Evolutionary conservation across 2,113 vertebrate genomes (phyloP), one percentile per base, ranked within the genome.

Genomic region (Orycteropus afer): DNA sequence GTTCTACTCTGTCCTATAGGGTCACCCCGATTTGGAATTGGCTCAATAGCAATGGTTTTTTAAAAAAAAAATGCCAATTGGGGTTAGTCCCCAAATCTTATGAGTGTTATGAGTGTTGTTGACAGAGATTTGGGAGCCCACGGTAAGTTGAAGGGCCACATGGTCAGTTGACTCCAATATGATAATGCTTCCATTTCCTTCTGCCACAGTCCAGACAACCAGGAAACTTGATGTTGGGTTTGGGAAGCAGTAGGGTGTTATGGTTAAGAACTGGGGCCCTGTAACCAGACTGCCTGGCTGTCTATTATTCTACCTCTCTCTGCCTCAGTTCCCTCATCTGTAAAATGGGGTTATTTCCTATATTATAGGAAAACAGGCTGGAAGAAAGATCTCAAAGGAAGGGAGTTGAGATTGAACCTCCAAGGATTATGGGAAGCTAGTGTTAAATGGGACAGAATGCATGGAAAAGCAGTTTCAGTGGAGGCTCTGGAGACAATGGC

Each of bases 81-180:
- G 18, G 6, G 17, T 69, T n/a, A 17, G 32, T 14, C 67, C 23
- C 67, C 67, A 69, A 69, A 69, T 69, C n/a, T 69, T 69, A 69
- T n/a, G 34, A 18, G 67, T 69, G 67, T 69, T 69, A 69, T n/a
- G 34, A 18, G 67, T 69, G 67, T 7, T 69, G 67, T 69, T 69
- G n/a, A 69, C 67, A n/a, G n/a, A 69, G 34, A 69, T 18, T 20
- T 37, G 17, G 67, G 7, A 1, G 15, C 18, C 34, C 34, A 69
- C 34, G 20, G 11, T 3, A 3, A 9, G 51, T 3, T 12, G 55
- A 17, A 17, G 29, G 40, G 2, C 37, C 18, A 5, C 0, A 5
- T 14, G 9, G 2, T n/a, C 25, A 20, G 18, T 7, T 7, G 0
- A 0, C 15, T 7, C 32, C 0, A 5, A 14, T 25, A 32, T 29